Percentiles rank a stretch among this genome's conserved stretches.
Evolutionary conservation across 2,797 vertebrate genomes (phyloP).

Genomic region (Podarcis lilfordi): DNA sequence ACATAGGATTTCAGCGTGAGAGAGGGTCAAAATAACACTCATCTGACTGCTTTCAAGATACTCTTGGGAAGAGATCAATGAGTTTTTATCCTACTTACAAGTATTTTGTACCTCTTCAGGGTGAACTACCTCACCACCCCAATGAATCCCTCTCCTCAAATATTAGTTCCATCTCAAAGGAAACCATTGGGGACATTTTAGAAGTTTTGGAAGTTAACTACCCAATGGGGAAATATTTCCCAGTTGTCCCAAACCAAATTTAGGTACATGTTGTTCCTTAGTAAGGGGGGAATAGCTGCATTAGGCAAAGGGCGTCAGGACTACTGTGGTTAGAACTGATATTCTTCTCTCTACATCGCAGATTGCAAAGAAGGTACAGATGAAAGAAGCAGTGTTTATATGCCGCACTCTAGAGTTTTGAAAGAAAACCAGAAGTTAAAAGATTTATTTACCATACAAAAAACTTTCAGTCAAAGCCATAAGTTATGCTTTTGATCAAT

Average conservation of each 20-base stretch:
- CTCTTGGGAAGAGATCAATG: background rate
- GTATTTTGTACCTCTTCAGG: background rate
- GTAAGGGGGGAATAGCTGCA: background rate
- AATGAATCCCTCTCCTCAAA: background rate
- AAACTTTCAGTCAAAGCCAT: background rate
- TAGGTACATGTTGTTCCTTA: background rate
- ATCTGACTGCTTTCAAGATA: background rate
- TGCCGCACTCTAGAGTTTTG: background rate
- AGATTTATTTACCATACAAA: background rate
- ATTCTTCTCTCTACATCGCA: background rate
- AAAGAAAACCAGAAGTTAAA: background rate
- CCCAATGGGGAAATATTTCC: background rate
- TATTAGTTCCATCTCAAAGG: background rate
- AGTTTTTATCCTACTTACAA: background rate
- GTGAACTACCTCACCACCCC: background rate
- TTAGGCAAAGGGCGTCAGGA: background rate
- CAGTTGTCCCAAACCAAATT: background rate
- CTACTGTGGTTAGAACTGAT: background rate
- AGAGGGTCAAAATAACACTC: background rate
- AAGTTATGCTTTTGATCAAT: constrained; percentile 6
- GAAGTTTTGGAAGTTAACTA: background rate
- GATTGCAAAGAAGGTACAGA: background rate
- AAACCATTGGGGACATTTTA: background rate
- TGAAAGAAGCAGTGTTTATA: background rate
- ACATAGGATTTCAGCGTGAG: background rate